Conservation (phyloP, 1,140 invertebrate genomes). For the Pemphigus obesinymphae region DNA sequence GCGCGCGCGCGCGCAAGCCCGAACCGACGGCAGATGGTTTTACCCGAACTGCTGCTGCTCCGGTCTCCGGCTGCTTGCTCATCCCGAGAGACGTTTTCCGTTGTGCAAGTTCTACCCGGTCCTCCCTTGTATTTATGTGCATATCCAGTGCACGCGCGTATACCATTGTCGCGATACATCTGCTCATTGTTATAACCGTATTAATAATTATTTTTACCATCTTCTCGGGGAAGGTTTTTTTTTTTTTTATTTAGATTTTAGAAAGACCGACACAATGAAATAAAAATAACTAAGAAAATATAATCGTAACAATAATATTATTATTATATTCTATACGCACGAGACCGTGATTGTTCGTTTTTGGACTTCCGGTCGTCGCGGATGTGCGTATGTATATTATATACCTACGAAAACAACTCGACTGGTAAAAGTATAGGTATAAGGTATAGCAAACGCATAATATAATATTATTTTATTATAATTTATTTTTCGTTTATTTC, state of each 20-base stretch:
- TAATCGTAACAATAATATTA: not conserved
- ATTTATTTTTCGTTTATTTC: too few species aligned
- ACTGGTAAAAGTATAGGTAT: too few species aligned
- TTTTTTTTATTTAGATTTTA: not conserved
- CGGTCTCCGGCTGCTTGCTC: not conserved
- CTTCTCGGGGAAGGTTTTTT: not conserved
- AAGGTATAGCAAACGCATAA: too few species aligned
- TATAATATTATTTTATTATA: too few species aligned
- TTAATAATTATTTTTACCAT: not conserved
- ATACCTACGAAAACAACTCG: too few species aligned
- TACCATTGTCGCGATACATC: too few species aligned
- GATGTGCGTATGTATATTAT: too few species aligned
- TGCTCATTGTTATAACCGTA: not conserved
- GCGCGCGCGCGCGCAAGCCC: not conserved
- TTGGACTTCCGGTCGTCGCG: not conserved
- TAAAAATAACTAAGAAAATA: not conserved
- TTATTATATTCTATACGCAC: not conserved
- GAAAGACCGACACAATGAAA: not conserved
- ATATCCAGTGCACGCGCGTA: too few species aligned
- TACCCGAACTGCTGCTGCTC: not conserved
- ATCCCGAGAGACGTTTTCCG: not conserved
- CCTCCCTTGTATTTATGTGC: too few species aligned
- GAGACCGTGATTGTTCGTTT: not conserved
- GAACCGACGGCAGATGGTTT: conserved; percentile 13
- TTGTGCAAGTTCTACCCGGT: conserved; percentile 23